A percentile compares a stretch with the other conserved stretches of the same genome.
These are phyloP conservation scores for Plodia interpunctella DNA, from an alignment of 1,140 invertebrate species.

Conservation along the genomic window DNA sequence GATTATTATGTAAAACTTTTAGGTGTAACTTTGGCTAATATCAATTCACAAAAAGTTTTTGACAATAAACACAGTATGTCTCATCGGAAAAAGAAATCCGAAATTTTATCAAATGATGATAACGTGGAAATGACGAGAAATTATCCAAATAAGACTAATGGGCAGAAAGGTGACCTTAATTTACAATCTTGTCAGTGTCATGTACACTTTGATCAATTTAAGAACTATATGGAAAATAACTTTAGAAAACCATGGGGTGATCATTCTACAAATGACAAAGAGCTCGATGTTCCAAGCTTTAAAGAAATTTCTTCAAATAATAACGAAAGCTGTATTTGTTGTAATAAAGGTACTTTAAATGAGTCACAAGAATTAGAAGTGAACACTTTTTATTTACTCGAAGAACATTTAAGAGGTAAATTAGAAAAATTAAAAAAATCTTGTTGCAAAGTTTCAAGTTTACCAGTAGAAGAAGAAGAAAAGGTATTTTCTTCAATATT, in stretches of 20 bases:
- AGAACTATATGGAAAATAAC: slow-evolving; percentile 14
- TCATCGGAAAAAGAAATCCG: background rate
- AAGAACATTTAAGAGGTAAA: slow-evolving; percentile 55
- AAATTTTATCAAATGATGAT: slow-evolving; percentile 7
- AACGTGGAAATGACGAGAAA: background rate
- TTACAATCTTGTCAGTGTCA: slow-evolving; percentile 16
- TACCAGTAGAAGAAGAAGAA: slow-evolving; percentile 43
- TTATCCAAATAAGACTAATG: background rate
- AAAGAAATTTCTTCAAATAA: slow-evolving; percentile 17
- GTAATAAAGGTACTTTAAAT: slow-evolving; percentile 27
- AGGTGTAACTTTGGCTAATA: slow-evolving; percentile 47
- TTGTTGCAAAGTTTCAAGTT: slow-evolving; percentile 31
- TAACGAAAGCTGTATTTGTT: slow-evolving; percentile 44
- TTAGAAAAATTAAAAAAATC: slow-evolving; percentile 38
- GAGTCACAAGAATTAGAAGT: slow-evolving; percentile 51
- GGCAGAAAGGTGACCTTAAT: slow-evolving; percentile 2
- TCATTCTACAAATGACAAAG: slow-evolving; percentile 12
- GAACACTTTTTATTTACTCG: slow-evolving; percentile 58
- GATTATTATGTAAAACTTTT: slow-evolving; percentile 51
- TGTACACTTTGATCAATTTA: slow-evolving; percentile 23
- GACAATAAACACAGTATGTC: background rate
- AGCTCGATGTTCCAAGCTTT: slow-evolving; percentile 21
- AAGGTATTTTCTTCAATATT: slow-evolving; percentile 42
- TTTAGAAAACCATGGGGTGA: slow-evolving; percentile 15
- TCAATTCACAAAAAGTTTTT: slow-evolving; percentile 14